phyloP scores from a whole-genome alignment of 2,113 vertebrate genomes.

The Myotis lucifugus region DNA sequence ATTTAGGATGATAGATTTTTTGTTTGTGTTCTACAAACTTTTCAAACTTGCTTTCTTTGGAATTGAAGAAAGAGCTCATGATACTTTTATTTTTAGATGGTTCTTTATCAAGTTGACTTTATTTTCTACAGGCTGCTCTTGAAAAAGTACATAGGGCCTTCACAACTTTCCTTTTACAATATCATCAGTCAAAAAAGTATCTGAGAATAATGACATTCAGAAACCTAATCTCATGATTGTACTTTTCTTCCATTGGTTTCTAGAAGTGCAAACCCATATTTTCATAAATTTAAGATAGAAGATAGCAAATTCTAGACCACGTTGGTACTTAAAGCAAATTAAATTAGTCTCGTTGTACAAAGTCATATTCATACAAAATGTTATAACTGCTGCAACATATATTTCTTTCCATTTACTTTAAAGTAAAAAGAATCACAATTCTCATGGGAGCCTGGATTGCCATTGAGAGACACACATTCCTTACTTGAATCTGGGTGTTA shows the following conservation, averaged over 20 bases:
- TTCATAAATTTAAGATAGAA: not conserved
- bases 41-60: not conserved
- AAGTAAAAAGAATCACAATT: not conserved
- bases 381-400: not conserved
- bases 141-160: not conserved
- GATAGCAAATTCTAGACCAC: not conserved
- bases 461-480: not conserved
- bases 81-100: not conserved
- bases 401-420: not conserved
- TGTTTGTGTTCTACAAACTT: not conserved
- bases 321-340: conserved; percentile 10
- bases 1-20: not conserved
- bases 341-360: not conserved
- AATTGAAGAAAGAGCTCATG: not conserved
- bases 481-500: not conserved
- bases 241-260: not conserved
- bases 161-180: not conserved
- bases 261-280: not conserved
- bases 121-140: not conserved
- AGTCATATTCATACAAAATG: not conserved
- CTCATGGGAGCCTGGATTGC: not conserved
- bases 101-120: not conserved
- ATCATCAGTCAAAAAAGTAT: not conserved
- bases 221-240: not conserved
- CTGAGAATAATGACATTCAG: not conserved